phyloP scores from a whole-genome alignment of 2,113 vertebrate species.

The Clarias gariepinus region DNA sequence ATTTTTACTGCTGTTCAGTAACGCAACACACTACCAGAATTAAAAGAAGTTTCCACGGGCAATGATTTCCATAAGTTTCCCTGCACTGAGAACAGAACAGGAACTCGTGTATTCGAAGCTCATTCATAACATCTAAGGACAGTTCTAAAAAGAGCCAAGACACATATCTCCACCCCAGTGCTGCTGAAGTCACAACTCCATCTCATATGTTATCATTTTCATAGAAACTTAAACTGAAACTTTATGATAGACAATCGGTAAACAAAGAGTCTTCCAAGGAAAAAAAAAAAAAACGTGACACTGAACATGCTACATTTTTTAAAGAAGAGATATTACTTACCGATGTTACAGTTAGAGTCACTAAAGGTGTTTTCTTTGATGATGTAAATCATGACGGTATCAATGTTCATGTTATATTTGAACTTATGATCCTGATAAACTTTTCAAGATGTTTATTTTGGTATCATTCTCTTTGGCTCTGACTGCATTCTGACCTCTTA shows the following conservation, averaged over 20 bases:
- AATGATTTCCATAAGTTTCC: neutral
- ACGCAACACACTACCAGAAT: neutral
- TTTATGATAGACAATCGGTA: neutral
- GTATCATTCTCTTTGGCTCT: too few relatives aligned
- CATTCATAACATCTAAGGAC: neutral
- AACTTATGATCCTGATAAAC: too few relatives aligned
- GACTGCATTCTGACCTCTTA: too few relatives aligned
- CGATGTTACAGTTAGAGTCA: too few relatives aligned
- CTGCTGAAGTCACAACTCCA: neutral
- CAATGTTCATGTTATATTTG: too few relatives aligned
- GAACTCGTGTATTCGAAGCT: neutral
- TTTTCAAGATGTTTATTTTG: too few relatives aligned
- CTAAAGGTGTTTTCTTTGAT: too few relatives aligned
- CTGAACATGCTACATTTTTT: too few relatives aligned
- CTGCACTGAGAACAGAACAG: neutral
- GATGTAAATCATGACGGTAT: too few relatives aligned
- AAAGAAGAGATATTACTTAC: too few relatives aligned
- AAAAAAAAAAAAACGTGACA: too few relatives aligned
- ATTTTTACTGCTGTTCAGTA: slow-evolving; percentile 1
- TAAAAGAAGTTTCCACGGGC: neutral
- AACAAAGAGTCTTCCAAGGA: too few relatives aligned
- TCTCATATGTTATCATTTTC: neutral
- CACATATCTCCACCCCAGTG: neutral
- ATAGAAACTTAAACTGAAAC: neutral
- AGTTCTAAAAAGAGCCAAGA: neutral